These are phyloP conservation scores for Cyphomyrus discorhynchus DNA, from an alignment of 2,113 vertebrate species.

Conservation along the genomic window DNA sequence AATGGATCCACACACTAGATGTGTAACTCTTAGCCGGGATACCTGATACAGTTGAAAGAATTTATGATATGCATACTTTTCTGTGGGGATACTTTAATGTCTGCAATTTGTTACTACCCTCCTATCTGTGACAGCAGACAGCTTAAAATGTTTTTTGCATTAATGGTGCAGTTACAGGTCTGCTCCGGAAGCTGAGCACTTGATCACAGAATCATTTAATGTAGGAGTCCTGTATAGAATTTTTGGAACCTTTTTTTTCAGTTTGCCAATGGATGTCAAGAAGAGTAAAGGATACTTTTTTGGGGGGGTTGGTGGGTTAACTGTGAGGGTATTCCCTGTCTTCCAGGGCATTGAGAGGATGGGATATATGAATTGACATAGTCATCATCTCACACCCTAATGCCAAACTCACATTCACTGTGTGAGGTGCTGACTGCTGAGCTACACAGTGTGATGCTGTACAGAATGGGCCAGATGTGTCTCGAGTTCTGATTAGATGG, in stretches of 20 bases:
- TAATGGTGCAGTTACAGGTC: background rate
- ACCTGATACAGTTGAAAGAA: background rate
- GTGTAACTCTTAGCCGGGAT: background rate
- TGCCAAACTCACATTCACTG: background rate
- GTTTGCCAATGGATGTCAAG: background rate
- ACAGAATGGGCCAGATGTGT: background rate
- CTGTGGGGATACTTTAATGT: background rate
- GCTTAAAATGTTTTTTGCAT: background rate
- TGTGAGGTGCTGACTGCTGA: background rate
- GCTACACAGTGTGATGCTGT: background rate
- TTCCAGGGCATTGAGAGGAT: background rate
- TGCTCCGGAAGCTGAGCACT: background rate
- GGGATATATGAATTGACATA: background rate
- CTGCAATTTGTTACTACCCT: background rate
- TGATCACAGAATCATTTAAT: background rate
- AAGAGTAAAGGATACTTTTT: background rate
- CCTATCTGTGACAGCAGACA: background rate
- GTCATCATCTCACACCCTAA: background rate
- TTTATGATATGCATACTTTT: background rate
- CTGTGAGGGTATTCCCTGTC: background rate
- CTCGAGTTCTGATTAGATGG: background rate
- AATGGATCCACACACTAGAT: conserved; percentile 32
- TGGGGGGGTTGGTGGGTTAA: background rate
- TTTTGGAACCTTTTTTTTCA: background rate
- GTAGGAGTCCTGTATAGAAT: background rate